These are phyloP conservation scores for Glossophaga mutica DNA, from an alignment of 2,797 vertebrate species.

Conservation along the genomic window DNA sequence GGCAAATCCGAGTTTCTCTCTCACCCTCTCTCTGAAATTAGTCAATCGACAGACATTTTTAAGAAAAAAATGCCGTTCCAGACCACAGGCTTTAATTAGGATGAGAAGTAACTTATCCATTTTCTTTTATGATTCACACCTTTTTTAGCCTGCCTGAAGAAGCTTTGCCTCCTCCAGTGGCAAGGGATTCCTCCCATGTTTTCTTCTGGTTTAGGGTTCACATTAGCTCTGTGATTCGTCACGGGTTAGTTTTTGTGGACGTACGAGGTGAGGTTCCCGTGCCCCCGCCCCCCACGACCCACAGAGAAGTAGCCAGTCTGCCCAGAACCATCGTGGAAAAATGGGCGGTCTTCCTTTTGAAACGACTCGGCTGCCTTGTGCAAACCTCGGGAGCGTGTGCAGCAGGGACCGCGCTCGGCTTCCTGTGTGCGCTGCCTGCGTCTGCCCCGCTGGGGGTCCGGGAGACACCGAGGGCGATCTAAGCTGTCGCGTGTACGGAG, in stretches of 20 bases:
- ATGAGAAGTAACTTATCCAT: neutral
- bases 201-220: neutral
- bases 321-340: neutral
- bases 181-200: neutral
- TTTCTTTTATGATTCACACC: neutral
- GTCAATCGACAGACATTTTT: neutral
- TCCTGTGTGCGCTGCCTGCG: accelerated
- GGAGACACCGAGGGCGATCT: neutral
- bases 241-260: neutral
- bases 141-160: neutral
- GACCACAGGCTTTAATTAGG: neutral
- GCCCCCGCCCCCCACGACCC: neutral
- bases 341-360: neutral
- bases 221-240: neutral
- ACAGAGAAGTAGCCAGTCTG: neutral
- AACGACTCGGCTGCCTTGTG: neutral
- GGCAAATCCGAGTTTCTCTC: neutral
- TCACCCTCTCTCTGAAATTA: neutral
- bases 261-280: neutral
- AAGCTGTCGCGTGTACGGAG: too few relatives aligned
- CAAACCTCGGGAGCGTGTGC: too few relatives aligned
- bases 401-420: too few relatives aligned
- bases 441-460: accelerated
- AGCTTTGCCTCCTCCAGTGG: neutral
- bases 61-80: neutral